Evolutionary conservation across 2,797 vertebrate species (phyloP).

Genomic region (Tinamus major): DNA sequence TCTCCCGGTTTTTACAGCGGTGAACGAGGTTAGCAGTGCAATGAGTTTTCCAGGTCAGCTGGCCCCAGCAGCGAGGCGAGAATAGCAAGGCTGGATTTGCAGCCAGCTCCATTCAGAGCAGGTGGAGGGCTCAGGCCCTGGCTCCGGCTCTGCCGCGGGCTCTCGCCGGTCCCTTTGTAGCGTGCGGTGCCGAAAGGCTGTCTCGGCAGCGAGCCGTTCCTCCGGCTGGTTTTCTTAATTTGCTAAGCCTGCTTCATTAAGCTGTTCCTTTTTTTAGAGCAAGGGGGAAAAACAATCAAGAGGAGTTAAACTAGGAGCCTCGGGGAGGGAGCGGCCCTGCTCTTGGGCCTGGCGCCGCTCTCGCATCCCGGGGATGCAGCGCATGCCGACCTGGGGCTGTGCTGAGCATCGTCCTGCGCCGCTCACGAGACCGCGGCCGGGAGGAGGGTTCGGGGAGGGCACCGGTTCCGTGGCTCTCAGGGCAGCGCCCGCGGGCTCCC

Average conservation of each 20-base stretch:
- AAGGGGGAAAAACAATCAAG: not conserved
- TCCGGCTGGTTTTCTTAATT: slow-evolving; percentile 2
- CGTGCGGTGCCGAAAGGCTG: accelerated
- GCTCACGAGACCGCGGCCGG: no score
- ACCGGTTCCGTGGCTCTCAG: no score
- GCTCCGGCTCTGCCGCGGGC: accelerated
- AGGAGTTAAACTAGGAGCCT: not conserved
- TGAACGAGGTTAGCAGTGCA: not conserved
- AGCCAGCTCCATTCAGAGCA: not conserved
- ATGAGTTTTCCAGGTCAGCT: not conserved
- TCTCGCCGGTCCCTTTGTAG: accelerated
- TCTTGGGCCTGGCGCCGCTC: not conserved
- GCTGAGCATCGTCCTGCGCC: no score
- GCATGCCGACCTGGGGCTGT: accelerated
- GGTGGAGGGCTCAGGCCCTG: not conserved
- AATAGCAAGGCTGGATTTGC: not conserved
- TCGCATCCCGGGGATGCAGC: accelerated
- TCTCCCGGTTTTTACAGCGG: not conserved
- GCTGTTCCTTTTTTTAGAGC: not conserved
- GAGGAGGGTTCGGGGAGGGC: not conserved
- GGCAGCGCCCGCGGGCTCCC: not conserved
- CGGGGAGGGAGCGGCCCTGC: accelerated
- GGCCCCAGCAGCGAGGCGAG: no score
- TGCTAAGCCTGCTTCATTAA: slow-evolving; percentile 45
- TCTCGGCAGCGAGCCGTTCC: not conserved